Conservation (phyloP, 2,797 vertebrate species). For the Heterohyrax brucei region DNA sequence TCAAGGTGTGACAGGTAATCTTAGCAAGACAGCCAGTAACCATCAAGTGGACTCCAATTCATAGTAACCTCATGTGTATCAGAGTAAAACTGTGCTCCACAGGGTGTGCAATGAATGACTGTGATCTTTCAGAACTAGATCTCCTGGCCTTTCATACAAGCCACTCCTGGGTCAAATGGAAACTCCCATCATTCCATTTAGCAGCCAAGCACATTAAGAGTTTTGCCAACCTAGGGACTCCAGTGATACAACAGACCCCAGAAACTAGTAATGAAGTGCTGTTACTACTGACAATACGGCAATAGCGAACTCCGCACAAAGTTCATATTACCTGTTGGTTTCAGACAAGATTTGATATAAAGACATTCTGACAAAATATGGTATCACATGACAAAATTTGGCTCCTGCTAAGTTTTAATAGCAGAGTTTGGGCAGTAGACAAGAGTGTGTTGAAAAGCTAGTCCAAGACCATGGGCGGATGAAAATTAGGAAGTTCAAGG, state of each 20-base stretch:
- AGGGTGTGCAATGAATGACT: too few relatives aligned
- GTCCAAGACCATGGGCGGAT: accelerated
- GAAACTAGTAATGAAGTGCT: background rate
- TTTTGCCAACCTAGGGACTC: too few relatives aligned
- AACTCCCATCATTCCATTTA: background rate
- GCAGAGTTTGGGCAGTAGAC: background rate
- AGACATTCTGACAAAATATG: background rate
- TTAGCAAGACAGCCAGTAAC: background rate
- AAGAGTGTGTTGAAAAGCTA: background rate
- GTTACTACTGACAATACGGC: accelerated
- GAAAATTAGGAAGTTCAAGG: background rate
- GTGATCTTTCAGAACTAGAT: background rate
- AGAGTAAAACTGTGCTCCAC: too few relatives aligned
- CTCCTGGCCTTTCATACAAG: background rate
- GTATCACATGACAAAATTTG: background rate
- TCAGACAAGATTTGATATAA: background rate
- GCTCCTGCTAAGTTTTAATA: background rate
- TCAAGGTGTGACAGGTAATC: background rate
- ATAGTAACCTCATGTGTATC: too few relatives aligned
- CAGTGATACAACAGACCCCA: background rate
- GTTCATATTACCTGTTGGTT: background rate
- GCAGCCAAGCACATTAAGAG: background rate
- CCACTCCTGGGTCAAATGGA: background rate
- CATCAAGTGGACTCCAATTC: too few relatives aligned
- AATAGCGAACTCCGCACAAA: background rate